Conservation (phyloP, 2,113 vertebrate genomes). For the Hipposideros armiger region DNA sequence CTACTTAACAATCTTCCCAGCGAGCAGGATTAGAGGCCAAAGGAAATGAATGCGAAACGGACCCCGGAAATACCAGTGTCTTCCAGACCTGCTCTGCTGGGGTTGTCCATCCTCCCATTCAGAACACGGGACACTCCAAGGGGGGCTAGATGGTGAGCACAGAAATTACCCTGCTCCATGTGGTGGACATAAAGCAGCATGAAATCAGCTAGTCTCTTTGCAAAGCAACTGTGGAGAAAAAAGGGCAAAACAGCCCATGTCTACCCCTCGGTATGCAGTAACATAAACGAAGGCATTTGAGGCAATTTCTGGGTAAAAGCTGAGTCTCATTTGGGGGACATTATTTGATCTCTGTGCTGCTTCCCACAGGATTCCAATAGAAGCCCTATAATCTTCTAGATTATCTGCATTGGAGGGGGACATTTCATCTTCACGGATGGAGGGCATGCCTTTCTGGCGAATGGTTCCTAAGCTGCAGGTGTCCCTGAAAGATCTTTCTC, state of each 20-base stretch:
- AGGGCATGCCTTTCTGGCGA: background rate
- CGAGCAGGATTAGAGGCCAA: slow-evolving; percentile 45
- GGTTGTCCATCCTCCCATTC: background rate
- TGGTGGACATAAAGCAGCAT: background rate
- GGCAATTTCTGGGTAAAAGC: background rate
- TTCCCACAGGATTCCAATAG: background rate
- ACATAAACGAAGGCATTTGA: background rate
- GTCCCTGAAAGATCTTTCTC: background rate
- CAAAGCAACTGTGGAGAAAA: background rate
- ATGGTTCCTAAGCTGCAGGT: background rate
- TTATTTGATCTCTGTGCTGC: background rate
- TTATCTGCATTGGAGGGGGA: background rate
- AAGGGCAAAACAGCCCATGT: background rate
- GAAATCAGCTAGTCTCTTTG: background rate
- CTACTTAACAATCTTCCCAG: slow-evolving; percentile 43
- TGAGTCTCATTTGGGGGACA: background rate
- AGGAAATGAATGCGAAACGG: background rate
- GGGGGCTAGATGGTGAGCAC: background rate
- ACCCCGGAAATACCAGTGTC: background rate
- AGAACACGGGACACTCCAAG: background rate
- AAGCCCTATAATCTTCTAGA: background rate
- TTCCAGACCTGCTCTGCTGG: background rate
- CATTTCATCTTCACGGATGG: background rate
- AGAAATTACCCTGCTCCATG: background rate
- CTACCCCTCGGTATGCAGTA: background rate